phyloP scores from a whole-genome alignment of 2,113 vertebrate genomes.

The Brachionichthys hirsutus region DNA sequence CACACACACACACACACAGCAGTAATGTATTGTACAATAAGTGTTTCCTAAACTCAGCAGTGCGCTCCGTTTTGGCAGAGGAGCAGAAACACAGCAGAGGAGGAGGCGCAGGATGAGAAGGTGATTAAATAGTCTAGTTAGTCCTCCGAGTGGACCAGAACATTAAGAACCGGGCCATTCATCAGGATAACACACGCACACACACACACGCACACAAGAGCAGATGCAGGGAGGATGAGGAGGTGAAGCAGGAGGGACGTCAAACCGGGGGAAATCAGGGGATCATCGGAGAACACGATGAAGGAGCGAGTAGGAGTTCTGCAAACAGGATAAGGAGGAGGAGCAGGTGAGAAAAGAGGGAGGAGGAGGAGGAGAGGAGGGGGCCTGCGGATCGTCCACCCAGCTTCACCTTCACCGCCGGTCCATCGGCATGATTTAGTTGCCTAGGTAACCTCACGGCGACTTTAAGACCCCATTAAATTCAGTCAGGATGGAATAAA shows the following conservation, averaged over 20 bases:
- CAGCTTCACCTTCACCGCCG: conserved; percentile 24
- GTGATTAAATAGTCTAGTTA: conserved; percentile 72
- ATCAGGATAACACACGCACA: conserved; percentile 36
- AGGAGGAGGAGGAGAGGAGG: neutral
- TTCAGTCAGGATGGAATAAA: conserved; percentile 52
- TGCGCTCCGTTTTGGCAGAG: conserved; percentile 42
- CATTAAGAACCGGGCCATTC: conserved; percentile 61
- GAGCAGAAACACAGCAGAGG: conserved; percentile 47
- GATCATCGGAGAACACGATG: conserved; percentile 6
- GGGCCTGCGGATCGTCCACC: neutral
- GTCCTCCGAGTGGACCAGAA: conserved; percentile 61
- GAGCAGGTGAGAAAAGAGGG: neutral
- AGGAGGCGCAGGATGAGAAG: conserved; percentile 38
- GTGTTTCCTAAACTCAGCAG: conserved; percentile 53
- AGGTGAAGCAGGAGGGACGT: conserved; percentile 33
- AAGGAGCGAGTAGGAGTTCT: conserved; percentile 46
- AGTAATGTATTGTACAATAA: conserved; percentile 52
- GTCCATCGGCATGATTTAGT: conserved; percentile 48
- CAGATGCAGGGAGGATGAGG: conserved; percentile 22
- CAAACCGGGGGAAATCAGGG: conserved; percentile 21
- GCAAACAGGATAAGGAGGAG: conserved; percentile 41
- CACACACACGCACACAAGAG: conserved; percentile 5
- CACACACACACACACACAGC: conserved; percentile 9
- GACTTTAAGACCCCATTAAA: conserved; percentile 67
- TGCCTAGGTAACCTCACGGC: conserved; percentile 67